Evolutionary conservation across 2,888 invertebrate species (phyloP), one percentile per base, ranked within the genome.

Genomic region (Folsomia candida): DNA sequence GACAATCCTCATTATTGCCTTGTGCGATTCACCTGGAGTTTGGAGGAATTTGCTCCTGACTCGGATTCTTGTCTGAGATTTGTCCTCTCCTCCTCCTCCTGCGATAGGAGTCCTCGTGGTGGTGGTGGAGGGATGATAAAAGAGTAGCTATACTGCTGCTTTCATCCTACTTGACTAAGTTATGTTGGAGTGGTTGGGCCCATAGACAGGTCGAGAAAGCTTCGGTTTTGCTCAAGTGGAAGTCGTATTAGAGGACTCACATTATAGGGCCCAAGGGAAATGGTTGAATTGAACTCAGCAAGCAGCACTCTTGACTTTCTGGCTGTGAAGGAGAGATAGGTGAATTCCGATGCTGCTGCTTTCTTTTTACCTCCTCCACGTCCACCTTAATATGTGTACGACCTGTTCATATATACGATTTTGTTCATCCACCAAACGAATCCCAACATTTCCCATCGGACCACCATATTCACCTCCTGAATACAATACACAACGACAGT

Each of bases 221-320:
- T 61, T 59, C 65, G 66, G 68, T 69, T 58, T 73, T 47, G 66
- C 59, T 64, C 64, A 65, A 68, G 68, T 71, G 68, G 68, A 68
- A 60, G 66, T 66, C 66, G 70, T 59, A 70, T 70, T 70, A 70
- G 65, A 66, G 59, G 65, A 65, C 68, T 72, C 65, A 59, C 72
- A 66, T 70, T 74, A 72, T 74, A 67, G 65, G 62, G 66, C 74
- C 71, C 74, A 65, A 62, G 73, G 73, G 73, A 73, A 64, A 61
- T 26, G 37, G 24, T 47, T 65, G 59, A 64, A 69, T 69, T 69
- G 70, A 70, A 66, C 70, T 59, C 59, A 65, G 57, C 58, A 51
- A 61, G 29, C 59, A 66, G 47, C 59, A 51, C 69, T 64, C 64
- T 64, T 69, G 64, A 64, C 51, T 69, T 59, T 47, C 54, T 47